Evolutionary conservation across 1,140 invertebrate genomes (phyloP), one percentile per base, ranked within the genome.

Genomic region (Rhizoglyphus robini): DNA sequence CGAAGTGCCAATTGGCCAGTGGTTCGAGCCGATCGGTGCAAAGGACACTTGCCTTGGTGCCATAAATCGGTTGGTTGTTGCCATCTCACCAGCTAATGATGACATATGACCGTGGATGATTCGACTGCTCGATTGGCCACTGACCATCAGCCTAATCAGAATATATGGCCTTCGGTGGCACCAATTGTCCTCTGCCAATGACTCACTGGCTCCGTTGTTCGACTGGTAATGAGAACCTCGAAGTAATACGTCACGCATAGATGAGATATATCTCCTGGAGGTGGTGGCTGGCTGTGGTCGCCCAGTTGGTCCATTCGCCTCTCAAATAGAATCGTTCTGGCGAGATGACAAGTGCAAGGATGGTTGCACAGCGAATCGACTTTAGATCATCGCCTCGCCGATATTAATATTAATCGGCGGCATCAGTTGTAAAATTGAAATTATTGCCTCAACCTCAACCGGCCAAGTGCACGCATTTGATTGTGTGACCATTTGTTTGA

Each of bases 221-320:
- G 41, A 46, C 15, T 46, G 15, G 15, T 46, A 23, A 15, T 46
- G 41, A 46, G 41, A 23, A 15, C 41, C 41, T 46, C 41, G 15
- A 15, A 23, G 51, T 54, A 54, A 54, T 54, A 54, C 51, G 51
- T 54, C 51, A 54, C 51, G 51, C 51, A 54, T 54, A 54, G 51
- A 54, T 54, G 51, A 54, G 51, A 54, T 54, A 25, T 54, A 54
- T 54, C 51, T 54, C 23, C 31, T 25, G 51, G 15, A 8, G 51
- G 15, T 32, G 31, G 51, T 54, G 8, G 20, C 36, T 54, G 20
- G 20, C 23, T 8, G 51, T 20, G 51, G 20, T 54, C 23, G 20
- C 31, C 8, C 51, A 54, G 23, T 32, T n/a, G n/a, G n/a, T n/a
- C n/a, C n/a, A n/a, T n/a, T n/a, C n/a, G n/a, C n/a, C n/a, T n/a